Evolutionary conservation across 2,113 vertebrate genomes (phyloP).

Genomic region (Protomyctophum bolini): DNA sequence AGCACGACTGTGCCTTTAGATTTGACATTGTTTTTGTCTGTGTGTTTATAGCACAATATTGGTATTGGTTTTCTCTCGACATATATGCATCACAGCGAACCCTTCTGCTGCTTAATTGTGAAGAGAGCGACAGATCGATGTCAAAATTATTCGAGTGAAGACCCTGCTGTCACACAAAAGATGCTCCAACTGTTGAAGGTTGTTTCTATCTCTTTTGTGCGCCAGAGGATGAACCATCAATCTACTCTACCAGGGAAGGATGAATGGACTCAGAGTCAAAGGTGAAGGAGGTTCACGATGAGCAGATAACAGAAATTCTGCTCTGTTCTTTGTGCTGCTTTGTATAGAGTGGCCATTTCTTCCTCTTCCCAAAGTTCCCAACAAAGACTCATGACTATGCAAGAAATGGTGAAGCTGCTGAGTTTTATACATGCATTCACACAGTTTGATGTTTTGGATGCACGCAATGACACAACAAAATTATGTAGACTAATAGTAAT

Average conservation of each 20-base stretch:
- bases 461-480: background rate
- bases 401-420: slow-evolving; percentile 2
- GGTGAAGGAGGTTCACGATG: background rate
- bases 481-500: background rate
- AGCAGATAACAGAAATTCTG: background rate
- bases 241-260: slow-evolving; percentile 18
- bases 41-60: background rate
- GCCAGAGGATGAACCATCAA: slow-evolving; percentile 15
- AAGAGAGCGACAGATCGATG: background rate
- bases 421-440: slow-evolving; percentile 2
- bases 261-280: slow-evolving; percentile 1
- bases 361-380: background rate
- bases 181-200: slow-evolving; percentile 54
- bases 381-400: slow-evolving; percentile 33
- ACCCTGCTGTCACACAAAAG: slow-evolving; percentile 47
- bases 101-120: background rate
- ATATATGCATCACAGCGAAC: background rate
- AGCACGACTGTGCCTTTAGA: slow-evolving; percentile 59
- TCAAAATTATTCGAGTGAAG: slow-evolving; percentile 42
- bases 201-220: slow-evolving; percentile 50
- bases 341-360: slow-evolving; percentile 16
- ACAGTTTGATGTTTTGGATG: background rate
- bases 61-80: too few relatives aligned
- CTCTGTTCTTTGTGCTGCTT: slow-evolving; percentile 48
- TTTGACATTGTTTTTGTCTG: background rate